Conservation (phyloP, 1,140 invertebrate species). For the Lysiphlebus fabarum region DNA sequence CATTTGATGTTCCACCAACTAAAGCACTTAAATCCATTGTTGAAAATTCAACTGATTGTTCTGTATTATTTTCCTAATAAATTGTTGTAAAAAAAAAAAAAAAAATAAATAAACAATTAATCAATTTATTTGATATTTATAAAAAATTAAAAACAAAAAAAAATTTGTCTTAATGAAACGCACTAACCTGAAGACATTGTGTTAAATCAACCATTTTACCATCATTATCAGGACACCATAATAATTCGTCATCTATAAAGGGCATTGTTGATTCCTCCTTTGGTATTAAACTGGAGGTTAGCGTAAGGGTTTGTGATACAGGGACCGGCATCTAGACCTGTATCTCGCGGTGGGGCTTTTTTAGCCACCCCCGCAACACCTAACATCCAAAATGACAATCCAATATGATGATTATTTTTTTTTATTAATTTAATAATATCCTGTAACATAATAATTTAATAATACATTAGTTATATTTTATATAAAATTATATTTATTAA, state of each 20-base stretch:
- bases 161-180: slow-evolving; percentile 4
- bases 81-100: neutral
- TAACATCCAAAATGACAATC: slow-evolving; percentile 53
- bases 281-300: slow-evolving; percentile 52
- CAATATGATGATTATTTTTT: slow-evolving; percentile 26
- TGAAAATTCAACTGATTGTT: slow-evolving; percentile 51
- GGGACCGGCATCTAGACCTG: slow-evolving; percentile 56
- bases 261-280: slow-evolving; percentile 70
- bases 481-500: too few species aligned
- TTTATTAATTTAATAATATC: slow-evolving; percentile 11
- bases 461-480: too few species aligned
- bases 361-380: slow-evolving; percentile 53
- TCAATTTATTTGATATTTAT: neutral
- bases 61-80: slow-evolving; percentile 44
- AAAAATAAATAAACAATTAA: slow-evolving; percentile 12
- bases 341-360: slow-evolving; percentile 54
- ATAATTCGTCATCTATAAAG: slow-evolving; percentile 88
- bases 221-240: slow-evolving; percentile 89
- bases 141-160: neutral
- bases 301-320: slow-evolving; percentile 52
- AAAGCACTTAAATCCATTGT: slow-evolving; percentile 50
- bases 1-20: slow-evolving; percentile 43
- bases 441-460: slow-evolving; percentile 21
- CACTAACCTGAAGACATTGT: slow-evolving; percentile 77
- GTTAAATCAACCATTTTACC: slow-evolving; percentile 87